A percentile compares a stretch with the other conserved stretches of the same genome.
These are phyloP conservation scores for Psilopogon haemacephalus DNA, from an alignment of 2,113 vertebrate genomes.

Conservation along the genomic window DNA sequence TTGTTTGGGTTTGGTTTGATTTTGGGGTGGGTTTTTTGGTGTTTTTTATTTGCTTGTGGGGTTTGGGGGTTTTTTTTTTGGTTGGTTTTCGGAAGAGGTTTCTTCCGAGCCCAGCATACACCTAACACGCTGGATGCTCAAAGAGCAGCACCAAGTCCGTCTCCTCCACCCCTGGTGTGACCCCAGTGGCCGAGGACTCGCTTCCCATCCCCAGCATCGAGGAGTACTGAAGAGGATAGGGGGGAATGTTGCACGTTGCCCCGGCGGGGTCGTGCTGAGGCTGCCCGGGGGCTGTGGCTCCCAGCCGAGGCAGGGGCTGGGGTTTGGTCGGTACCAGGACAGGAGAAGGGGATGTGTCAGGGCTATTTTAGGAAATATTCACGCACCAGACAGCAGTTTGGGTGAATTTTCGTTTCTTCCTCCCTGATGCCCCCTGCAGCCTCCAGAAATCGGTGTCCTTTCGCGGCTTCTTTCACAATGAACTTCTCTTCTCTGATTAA, in stretches of 20 bases:
- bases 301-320: neutral
- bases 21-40: neutral
- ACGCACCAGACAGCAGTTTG: neutral
- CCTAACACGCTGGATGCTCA: neutral
- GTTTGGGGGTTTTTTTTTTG: neutral
- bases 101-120: neutral
- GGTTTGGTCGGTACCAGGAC: neutral
- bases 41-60: no score
- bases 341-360: neutral
- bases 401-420: neutral
- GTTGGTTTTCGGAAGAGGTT: neutral
- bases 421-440: neutral
- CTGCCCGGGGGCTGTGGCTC: neutral
- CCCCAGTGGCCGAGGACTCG: neutral
- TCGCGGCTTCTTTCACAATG: neutral
- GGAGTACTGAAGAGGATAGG: neutral
- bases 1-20: neutral
- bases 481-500: neutral
- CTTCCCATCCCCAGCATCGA: neutral
- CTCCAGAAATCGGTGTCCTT: neutral
- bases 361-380: neutral
- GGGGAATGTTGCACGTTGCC: accelerated
- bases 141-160: neutral
- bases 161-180: no score
- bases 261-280: no score